Percentiles rank a stretch among this genome's conserved stretches.
phyloP scores from a whole-genome alignment of 1,140 invertebrate species.

The Drosophila nikananu region DNA sequence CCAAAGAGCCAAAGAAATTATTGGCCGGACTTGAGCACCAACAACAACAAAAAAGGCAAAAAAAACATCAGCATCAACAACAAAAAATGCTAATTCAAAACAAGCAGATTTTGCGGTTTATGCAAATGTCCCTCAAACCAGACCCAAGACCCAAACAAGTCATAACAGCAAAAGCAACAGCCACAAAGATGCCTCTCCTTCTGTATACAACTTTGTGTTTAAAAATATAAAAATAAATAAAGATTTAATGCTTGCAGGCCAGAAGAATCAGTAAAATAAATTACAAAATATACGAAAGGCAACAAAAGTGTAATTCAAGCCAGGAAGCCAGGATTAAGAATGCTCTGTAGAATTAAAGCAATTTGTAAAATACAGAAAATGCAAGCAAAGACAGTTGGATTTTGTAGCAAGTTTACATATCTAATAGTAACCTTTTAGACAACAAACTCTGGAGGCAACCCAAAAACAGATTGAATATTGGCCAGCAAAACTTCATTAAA shows the following conservation, averaged over 20 bases:
- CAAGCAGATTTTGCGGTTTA: slow-evolving; percentile 83
- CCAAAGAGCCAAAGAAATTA: slow-evolving; percentile 56
- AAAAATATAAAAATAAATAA: slow-evolving; percentile 65
- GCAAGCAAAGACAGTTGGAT: too few species aligned
- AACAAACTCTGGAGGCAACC: neutral
- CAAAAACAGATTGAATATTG: slow-evolving; percentile 3
- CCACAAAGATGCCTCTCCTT: slow-evolving; percentile 26
- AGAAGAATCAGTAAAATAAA: slow-evolving; percentile 23
- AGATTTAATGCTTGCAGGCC: slow-evolving; percentile 51
- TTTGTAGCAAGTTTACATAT: neutral
- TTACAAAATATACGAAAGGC: slow-evolving; percentile 4
- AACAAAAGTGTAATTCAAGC: neutral
- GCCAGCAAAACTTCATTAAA: slow-evolving; percentile 28
- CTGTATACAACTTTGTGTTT: slow-evolving; percentile 32
- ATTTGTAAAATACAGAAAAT: neutral
- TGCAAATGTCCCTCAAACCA: slow-evolving; percentile 63
- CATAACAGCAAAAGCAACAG: slow-evolving; percentile 51
- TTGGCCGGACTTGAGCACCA: slow-evolving; percentile 43
- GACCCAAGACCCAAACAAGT: slow-evolving; percentile 53
- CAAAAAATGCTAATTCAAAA: slow-evolving; percentile 78
- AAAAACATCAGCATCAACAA: slow-evolving; percentile 41
- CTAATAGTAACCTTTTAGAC: neutral
- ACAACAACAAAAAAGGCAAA: slow-evolving; percentile 3
- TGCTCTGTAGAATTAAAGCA: neutral
- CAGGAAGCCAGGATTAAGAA: neutral